Percentiles rank a stretch among this genome's conserved stretches.
phyloP scores from a whole-genome alignment of 2,797 vertebrate species.

The Cossypha heuglini region DNA sequence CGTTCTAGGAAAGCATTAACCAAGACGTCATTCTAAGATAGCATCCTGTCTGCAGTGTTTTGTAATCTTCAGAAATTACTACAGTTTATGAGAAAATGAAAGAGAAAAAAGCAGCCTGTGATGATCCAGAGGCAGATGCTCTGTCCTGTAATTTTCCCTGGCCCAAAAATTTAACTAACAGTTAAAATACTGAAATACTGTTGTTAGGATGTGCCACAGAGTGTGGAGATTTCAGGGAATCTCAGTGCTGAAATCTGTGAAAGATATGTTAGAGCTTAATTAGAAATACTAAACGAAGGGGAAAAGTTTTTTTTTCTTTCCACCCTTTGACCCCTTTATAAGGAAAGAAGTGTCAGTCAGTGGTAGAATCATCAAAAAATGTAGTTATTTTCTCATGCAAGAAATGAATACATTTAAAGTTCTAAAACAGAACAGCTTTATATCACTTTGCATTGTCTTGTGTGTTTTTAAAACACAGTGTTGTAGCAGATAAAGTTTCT shows the following conservation, averaged over 20 bases:
- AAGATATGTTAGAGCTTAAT: neutral
- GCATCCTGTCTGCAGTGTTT: conserved; percentile 21
- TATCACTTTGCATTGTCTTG: neutral
- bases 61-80: conserved; percentile 16
- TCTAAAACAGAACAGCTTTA: neutral
- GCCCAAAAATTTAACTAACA: neutral
- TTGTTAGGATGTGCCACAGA: neutral
- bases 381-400: neutral
- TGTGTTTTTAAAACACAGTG: neutral
- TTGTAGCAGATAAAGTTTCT: neutral
- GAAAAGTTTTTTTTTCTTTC: neutral
- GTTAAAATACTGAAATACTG: neutral
- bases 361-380: neutral
- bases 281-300: neutral
- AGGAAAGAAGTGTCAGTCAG: neutral
- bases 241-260: neutral
- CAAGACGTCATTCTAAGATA: neutral
- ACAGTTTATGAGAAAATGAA: conserved; percentile 24
- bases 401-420: neutral
- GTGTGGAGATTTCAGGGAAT: neutral
- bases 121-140: neutral
- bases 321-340: neutral
- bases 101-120: neutral
- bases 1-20: neutral
- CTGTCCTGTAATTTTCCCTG: neutral